These are phyloP conservation scores for Catamblyrhynchus diadema DNA, from an alignment of 2,797 vertebrate genomes.

Conservation along the genomic window DNA sequence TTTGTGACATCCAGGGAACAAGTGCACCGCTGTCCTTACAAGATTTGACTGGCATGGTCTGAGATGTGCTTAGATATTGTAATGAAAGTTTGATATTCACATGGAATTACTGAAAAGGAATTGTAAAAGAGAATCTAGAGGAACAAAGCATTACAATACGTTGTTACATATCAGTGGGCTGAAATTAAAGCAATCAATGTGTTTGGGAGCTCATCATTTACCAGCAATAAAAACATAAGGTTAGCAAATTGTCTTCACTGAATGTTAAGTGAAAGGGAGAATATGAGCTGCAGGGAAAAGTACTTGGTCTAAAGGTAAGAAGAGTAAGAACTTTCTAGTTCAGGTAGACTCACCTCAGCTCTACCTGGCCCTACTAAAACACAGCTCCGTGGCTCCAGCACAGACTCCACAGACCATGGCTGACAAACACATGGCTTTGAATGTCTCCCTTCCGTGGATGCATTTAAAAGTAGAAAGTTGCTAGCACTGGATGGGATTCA, in stretches of 20 bases:
- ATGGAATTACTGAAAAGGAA: background rate
- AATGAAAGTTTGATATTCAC: background rate
- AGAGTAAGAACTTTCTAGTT: background rate
- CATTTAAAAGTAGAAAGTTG: background rate
- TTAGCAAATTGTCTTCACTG: background rate
- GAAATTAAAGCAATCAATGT: background rate
- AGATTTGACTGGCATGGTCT: background rate
- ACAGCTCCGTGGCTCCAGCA: background rate
- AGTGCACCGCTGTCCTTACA: background rate
- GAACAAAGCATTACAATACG: background rate
- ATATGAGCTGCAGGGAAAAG: background rate
- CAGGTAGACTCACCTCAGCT: background rate
- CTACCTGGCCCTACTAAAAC: rapidly evolving
- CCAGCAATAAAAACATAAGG: background rate
- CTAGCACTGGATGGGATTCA: background rate
- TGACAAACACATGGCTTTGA: background rate
- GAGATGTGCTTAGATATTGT: rapidly evolving
- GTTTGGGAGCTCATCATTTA: background rate
- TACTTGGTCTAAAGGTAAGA: background rate
- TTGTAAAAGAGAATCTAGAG: background rate
- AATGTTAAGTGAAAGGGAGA: background rate
- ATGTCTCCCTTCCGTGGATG: rapidly evolving
- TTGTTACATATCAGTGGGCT: background rate
- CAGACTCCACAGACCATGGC: background rate
- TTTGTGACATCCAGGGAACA: background rate